A percentile compares a stretch with the other conserved stretches of the same genome.
These are phyloP conservation scores for Conus betulinus DNA, from an alignment of 1,140 invertebrate species.

Conservation along the genomic window DNA sequence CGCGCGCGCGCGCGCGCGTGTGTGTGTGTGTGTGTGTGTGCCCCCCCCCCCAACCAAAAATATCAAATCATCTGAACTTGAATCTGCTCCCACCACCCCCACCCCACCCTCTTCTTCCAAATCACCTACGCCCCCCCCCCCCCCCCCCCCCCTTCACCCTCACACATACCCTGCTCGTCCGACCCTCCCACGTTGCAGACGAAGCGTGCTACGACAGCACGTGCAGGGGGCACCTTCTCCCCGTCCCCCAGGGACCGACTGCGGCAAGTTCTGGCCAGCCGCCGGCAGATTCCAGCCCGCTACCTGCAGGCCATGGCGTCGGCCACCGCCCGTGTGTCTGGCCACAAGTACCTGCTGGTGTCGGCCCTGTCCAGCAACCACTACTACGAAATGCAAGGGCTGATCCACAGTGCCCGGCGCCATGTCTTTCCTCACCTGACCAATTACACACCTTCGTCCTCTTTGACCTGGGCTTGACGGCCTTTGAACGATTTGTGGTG, in stretches of 20 bases:
- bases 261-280: not conserved
- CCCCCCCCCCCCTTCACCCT: no score
- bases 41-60: not conserved
- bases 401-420: not conserved
- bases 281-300: not conserved
- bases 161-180: not conserved
- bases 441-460: constrained; percentile 1
- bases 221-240: not conserved
- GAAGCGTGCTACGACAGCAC: not conserved
- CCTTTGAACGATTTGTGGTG: not conserved
- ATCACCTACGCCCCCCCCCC: no score
- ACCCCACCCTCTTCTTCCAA: no score
- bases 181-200: not conserved
- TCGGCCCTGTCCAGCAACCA: constrained; percentile 14
- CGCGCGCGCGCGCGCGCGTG: no score
- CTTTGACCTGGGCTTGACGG: constrained; percentile 4
- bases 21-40: not conserved
- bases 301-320: not conserved
- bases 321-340: no score
- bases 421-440: not conserved
- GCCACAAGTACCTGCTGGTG: constrained; percentile 9
- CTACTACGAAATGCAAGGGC: constrained; percentile 16
- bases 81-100: no score
- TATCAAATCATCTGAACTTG: not conserved
- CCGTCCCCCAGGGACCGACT: not conserved